Base-by-base conservation (phyloP, 2,113 vertebrate species). In the Willisornis vidua region DNA sequence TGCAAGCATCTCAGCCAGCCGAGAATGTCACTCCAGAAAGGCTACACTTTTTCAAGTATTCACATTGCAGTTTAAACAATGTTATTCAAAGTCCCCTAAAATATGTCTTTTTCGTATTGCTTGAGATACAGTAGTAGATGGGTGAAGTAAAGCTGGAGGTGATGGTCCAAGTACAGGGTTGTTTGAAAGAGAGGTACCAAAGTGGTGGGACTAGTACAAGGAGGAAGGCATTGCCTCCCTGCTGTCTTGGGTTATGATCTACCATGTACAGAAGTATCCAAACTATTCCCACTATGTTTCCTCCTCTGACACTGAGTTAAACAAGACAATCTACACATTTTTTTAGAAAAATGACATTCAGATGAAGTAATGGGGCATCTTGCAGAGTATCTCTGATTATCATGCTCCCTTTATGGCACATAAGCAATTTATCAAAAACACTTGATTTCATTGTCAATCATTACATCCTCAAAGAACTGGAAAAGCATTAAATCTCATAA, bases 401-500 rank as follows among this genome's bases (percentile, higher is more conserved):
- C 18, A 52, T 55, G 11, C 46, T 93, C 43, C 28, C 49, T 91
- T 85, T 48, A 67, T 81, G 35, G 20, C 61, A 57, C 70, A 51
- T 74, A 78, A 90, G 37, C 20, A 49, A 41, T 5, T 84, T 80
- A 65, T 23, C 14, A 55, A 73, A 86, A 88, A 43, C 68, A 19
- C 18, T 84, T 89, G 31, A 45, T 81, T 95, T 78, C 57, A 33
- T 5, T 62, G 49, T 71, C 70, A 49, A 6, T 41, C 22, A 87
- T 89, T 78, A 66, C 2, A 6, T 92, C 46, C 81, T 89, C 37
- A 73, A 87, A 80, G 52, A 87, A 45, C 24, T 84, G 59, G 51
- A 54, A 91, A 93, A 97, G 55, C 26, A 46, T 84, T 73, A 82
- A 88, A 87, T 91, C 29, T 84, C 58, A 51, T 88, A 78, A 87